Base-by-base conservation (phyloP, 2,113 vertebrate genomes). In the Pipa parva region DNA sequence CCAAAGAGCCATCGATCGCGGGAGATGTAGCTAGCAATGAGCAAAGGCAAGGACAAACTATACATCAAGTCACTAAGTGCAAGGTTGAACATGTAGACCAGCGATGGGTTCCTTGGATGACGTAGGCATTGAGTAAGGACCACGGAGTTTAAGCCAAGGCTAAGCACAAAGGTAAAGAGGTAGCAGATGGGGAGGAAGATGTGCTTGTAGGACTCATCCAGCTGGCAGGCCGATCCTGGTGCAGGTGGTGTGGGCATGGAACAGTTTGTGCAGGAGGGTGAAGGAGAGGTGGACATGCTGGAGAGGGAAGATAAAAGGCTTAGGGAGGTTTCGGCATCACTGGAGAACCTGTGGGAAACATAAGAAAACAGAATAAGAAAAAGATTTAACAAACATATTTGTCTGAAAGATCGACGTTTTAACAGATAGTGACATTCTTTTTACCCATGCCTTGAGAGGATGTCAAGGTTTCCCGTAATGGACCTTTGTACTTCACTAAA, bases 71-170 rank as follows among this genome's bases (percentile, higher is more conserved):
- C 92, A 0, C 91, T 94, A 65, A 87, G 63, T 33, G 91, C 85
- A 77, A 95, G 76, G 75, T 94, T 94, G 48, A 94, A 83, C 92
- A 94, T 94, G 76, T 94, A 88, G 75, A 93, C 91, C 55, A 90
- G 86, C 0, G 91, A 94, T 25, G 84, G 90, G 77, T 89, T 95
- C 91, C 91, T 93, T 17, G 66, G 66, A 6, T 65, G 80, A 1
- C 85, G 73, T 59, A 88, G 87, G 31, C 87, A 89, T 22, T 85
- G 86, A 39, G 85, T 78, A 56, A 90, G 78, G 37, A 91, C 85
- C 59, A 90, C 82, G 0, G 84, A 89, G 80, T 91, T 90, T 1
- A 91, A 84, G 6, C 70, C 81, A n/a, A 91, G 78, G 75, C 88
- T 90, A 75, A 90, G 89, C 59, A 90, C 57, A 71, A 89, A 91